A percentile compares a stretch with the other conserved stretches of the same genome.
Conservation (phyloP, 2,113 vertebrate species). For the Edolisoma coerulescens region DNA sequence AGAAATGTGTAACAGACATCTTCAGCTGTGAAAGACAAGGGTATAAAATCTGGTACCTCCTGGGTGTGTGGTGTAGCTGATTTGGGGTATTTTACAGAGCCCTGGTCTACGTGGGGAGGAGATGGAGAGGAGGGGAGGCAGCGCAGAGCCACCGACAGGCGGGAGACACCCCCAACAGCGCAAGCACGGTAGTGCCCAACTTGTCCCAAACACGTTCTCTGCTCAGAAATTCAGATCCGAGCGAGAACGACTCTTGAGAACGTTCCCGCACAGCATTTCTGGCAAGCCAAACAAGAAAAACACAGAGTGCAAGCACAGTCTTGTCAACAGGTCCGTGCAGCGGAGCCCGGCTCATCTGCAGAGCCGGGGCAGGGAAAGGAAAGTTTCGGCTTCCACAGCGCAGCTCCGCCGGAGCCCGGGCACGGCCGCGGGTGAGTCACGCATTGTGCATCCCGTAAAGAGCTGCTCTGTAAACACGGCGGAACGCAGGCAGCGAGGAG, state of each 20-base stretch:
- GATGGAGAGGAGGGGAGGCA: neutral
- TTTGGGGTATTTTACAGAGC: neutral
- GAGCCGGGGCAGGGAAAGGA: fast-evolving
- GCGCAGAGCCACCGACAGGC: fast-evolving
- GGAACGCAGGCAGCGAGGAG: neutral
- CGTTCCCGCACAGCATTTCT: neutral
- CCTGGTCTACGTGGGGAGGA: too few relatives aligned
- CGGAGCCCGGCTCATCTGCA: neutral
- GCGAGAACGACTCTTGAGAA: neutral
- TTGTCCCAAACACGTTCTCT: fast-evolving
- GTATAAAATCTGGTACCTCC: neutral
- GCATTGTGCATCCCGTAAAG: neutral
- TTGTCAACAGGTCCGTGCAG: neutral
- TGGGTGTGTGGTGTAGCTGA: too few relatives aligned
- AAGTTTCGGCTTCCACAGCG: neutral
- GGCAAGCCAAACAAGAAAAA: neutral
- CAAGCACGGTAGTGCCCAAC: fast-evolving
- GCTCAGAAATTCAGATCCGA: neutral
- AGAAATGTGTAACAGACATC: neutral
- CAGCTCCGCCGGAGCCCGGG: neutral
- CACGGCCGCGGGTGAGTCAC: neutral
- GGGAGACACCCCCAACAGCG: fast-evolving
- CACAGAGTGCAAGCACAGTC: neutral
- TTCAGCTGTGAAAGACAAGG: neutral
- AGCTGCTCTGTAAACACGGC: neutral